Conservation (phyloP, 2,888 invertebrate genomes). For the Uloborus plumipes region DNA sequence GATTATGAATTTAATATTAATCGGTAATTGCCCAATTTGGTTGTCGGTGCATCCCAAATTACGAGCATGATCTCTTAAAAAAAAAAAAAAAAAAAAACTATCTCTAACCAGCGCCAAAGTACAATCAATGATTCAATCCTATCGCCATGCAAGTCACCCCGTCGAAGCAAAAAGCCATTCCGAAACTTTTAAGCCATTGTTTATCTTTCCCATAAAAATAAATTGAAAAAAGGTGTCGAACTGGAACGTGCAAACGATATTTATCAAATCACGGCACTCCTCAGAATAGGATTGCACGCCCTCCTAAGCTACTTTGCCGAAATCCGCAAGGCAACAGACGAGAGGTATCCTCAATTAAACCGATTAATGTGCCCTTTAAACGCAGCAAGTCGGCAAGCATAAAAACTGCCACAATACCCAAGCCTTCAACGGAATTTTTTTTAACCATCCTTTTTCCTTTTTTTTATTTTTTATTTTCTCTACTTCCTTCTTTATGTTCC, state of each 20-base stretch:
- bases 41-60: no score
- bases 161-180: no score
- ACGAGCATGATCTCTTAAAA: no score
- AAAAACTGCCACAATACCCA: conserved; percentile 1
- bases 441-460: background rate
- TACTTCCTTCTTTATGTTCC: background rate
- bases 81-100: no score
- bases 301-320: conserved; percentile 38
- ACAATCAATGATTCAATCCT: no score
- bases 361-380: conserved; percentile 28
- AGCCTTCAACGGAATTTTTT: background rate
- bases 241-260: background rate
- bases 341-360: conserved; percentile 26
- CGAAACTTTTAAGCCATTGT: no score
- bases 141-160: no score
- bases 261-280: no score
- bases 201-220: background rate
- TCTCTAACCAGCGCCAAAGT: no score
- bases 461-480: no score
- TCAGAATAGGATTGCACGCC: conserved; percentile 34
- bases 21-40: no score
- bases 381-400: conserved; percentile 15
- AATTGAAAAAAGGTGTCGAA: conserved; percentile 28
- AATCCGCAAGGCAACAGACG: conserved; percentile 24
- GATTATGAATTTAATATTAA: no score